A percentile compares a stretch with the other conserved stretches of the same genome.
These are phyloP conservation scores for Phasianus colchicus DNA, from an alignment of 2,113 vertebrate species.

Conservation along the genomic window DNA sequence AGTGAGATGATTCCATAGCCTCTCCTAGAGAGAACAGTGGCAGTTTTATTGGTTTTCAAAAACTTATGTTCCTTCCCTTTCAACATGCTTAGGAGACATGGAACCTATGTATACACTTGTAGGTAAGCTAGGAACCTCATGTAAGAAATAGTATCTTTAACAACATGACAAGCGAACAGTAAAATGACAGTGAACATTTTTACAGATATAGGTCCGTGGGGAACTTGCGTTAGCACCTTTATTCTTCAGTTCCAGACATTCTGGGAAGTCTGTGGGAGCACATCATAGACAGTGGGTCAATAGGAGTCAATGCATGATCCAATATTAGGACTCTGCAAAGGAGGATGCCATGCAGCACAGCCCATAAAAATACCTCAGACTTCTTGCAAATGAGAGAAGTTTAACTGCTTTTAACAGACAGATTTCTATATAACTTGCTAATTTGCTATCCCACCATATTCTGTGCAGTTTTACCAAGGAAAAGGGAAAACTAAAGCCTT, in stretches of 20 bases:
- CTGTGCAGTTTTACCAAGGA: not conserved
- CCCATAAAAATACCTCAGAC: not conserved
- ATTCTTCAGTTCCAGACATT: not conserved
- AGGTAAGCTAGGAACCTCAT: too few species aligned
- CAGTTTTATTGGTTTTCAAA: not conserved
- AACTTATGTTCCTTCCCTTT: not conserved
- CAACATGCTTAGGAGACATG: not conserved
- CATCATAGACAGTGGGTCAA: not conserved
- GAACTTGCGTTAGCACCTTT: not conserved
- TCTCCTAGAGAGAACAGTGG: not conserved
- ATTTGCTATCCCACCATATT: not conserved
- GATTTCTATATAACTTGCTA: accelerated
- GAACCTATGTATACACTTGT: not conserved
- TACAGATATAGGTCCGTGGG: not conserved
- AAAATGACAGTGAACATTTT: not conserved
- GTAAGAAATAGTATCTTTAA: not conserved
- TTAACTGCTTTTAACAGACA: not conserved
- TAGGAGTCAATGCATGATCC: not conserved
- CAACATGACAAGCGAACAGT: too few species aligned
- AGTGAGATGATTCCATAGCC: not conserved
- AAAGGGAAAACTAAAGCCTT: not conserved
- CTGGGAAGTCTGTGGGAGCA: not conserved
- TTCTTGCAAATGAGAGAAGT: not conserved
- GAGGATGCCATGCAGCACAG: accelerated
- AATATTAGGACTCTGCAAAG: not conserved